Evolutionary conservation across 2,888 invertebrate species (phyloP), one percentile per base, ranked within the genome.

Genomic region (Hypolimnas misippus): DNA sequence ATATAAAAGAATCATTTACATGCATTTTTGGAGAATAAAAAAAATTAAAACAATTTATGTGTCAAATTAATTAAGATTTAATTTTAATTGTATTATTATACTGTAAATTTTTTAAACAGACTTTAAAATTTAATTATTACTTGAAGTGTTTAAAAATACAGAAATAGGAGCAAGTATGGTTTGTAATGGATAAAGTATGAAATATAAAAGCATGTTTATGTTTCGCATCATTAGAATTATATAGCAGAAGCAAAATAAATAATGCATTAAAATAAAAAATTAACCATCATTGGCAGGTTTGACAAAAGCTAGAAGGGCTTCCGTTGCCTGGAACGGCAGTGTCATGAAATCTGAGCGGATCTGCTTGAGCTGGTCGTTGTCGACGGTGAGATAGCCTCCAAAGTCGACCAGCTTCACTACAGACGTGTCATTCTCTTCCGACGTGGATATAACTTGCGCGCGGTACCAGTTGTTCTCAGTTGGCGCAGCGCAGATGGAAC

Each of bases 281-380:
- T 81, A 68, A 90, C 92, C 92, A 95, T 97, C 95, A 79, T 94
- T 93, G 62, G 94, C 92, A 61, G 98, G 97, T 85, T 94, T 94
- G 74, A 98, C 94, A 87, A 97, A 96, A n/a, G 97, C 97, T 78
- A 99, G 92, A 82, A 96, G 94, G 82, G 98, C 98, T 93, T 99
- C 99, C 53, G 97, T 96, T 62, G 99, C 98, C 94, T 99, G 99
- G 94, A 99, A 99, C 57, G 99, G 99, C 84, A 99, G 93, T 63
- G 95, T 93, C 94, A 98, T 96, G 85, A 98, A 98, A 89, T 99
- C 98, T 58, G 95, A 95, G 75, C 98, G 94, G 73, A 99, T 98
- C 92, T 99, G 98, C 81, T 97, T 95, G 79, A 99, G 94, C 71
- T 94, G 93, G 60, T 94, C 93, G 72, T 96, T 95, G 74, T 95